phyloP scores from a whole-genome alignment of 2,113 vertebrate species.

The Macaca mulatta region DNA sequence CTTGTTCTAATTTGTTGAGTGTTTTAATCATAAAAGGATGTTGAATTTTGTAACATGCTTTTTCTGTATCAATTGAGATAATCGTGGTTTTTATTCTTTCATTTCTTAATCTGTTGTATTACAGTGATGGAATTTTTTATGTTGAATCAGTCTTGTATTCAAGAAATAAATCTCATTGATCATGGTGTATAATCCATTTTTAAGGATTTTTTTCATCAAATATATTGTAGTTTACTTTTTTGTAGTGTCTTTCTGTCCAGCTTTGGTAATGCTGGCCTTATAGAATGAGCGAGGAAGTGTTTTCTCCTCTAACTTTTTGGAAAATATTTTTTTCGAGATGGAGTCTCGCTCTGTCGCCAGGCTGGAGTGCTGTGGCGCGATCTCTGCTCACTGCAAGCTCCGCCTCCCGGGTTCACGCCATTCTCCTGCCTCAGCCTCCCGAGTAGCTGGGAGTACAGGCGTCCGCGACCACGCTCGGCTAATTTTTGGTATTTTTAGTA shows the following conservation, averaged over 20 bases:
- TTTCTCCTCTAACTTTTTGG: no score
- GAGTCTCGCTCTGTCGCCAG: background rate
- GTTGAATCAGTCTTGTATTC: background rate
- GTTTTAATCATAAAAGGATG: background rate
- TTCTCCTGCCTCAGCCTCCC: no score
- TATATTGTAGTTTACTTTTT: background rate
- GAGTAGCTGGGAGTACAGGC: no score
- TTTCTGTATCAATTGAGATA: background rate
- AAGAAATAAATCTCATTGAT: background rate
- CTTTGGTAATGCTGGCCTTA: background rate
- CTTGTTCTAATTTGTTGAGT: background rate
- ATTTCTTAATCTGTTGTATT: background rate
- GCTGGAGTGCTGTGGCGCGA: accelerated
- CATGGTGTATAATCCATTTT: background rate
- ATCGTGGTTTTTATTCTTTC: background rate
- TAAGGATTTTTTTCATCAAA: background rate
- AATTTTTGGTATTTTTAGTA: no score
- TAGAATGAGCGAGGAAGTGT: background rate
- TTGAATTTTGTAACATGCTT: background rate
- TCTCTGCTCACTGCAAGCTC: background rate
- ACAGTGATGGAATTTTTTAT: background rate
- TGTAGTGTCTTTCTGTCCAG: background rate
- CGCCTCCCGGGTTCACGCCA: no score
- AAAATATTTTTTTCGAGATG: background rate
- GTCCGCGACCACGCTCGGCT: no score